phyloP scores from a whole-genome alignment of 1,140 invertebrate genomes.

The Monomorium pharaonis region DNA sequence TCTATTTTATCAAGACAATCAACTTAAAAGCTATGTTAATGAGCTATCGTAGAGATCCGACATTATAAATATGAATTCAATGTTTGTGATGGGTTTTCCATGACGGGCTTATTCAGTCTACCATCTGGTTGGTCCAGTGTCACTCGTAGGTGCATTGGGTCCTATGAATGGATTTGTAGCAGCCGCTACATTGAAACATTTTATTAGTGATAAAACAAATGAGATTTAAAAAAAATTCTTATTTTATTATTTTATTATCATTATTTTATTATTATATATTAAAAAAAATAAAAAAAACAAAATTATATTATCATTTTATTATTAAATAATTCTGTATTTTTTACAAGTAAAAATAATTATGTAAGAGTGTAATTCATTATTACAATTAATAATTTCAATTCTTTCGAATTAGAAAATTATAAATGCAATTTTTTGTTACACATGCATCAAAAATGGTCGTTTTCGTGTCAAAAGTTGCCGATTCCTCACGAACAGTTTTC shows the following conservation, averaged over 20 bases:
- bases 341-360: too few species aligned
- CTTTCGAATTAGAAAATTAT: too few species aligned
- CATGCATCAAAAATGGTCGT: too few species aligned
- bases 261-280: neutral
- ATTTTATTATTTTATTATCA: constrained; percentile 7
- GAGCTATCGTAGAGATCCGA: constrained; percentile 16
- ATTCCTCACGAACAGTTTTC: too few species aligned
- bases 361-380: too few species aligned
- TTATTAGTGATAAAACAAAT: constrained; percentile 31
- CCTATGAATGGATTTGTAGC: constrained; percentile 82
- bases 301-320: neutral
- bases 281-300: neutral
- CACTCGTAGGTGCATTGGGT: constrained; percentile 70
- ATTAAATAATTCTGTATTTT: too few species aligned
- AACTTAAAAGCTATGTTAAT: constrained; percentile 39
- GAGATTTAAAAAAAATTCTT: neutral
- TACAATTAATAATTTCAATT: too few species aligned
- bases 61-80: constrained; percentile 42
- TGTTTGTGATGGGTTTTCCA: constrained; percentile 22
- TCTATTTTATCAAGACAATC: constrained; percentile 22
- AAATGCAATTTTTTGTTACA: too few species aligned
- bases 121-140: constrained; percentile 78
- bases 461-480: too few species aligned
- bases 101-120: constrained; percentile 61
- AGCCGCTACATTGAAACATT: constrained; percentile 74